phyloP scores from a whole-genome alignment of 2,888 invertebrate genomes.

The Polyploca ridens region DNA sequence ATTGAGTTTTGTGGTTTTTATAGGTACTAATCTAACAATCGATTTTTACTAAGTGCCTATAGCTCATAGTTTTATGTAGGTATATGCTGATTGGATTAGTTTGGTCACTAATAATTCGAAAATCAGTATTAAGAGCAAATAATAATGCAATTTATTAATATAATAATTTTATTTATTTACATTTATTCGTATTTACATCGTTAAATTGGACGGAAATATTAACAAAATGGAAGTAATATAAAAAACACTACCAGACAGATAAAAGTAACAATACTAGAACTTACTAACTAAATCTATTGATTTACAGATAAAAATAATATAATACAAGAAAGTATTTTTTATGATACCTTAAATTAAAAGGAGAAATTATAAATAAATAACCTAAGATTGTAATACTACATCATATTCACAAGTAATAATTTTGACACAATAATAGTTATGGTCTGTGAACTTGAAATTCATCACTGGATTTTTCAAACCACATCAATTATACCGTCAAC shows the following conservation, averaged over 20 bases:
- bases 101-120: neutral
- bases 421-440: constrained; percentile 15
- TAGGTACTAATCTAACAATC: neutral
- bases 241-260: constrained; percentile 20
- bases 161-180: constrained; percentile 37
- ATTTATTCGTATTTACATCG: constrained; percentile 27
- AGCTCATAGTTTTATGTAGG: too few species aligned
- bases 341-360: neutral
- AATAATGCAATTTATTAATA: neutral
- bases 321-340: neutral
- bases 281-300: constrained; percentile 21
- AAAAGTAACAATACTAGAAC: constrained; percentile 28
- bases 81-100: too few species aligned
- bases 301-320: constrained; percentile 20
- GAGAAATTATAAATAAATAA: neutral
- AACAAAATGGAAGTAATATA: neutral
- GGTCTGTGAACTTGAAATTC: neutral
- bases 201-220: constrained; percentile 31
- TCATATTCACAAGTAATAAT: neutral
- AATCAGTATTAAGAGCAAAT: neutral
- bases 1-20: neutral
- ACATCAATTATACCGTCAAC: constrained; percentile 47
- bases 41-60: too few species aligned
- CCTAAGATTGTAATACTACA: neutral
- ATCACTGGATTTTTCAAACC: neutral